Evolutionary conservation across 2,113 vertebrate species (phyloP), one percentile per base, ranked within the genome.

Genomic region (Tachuris rubrigastra): DNA sequence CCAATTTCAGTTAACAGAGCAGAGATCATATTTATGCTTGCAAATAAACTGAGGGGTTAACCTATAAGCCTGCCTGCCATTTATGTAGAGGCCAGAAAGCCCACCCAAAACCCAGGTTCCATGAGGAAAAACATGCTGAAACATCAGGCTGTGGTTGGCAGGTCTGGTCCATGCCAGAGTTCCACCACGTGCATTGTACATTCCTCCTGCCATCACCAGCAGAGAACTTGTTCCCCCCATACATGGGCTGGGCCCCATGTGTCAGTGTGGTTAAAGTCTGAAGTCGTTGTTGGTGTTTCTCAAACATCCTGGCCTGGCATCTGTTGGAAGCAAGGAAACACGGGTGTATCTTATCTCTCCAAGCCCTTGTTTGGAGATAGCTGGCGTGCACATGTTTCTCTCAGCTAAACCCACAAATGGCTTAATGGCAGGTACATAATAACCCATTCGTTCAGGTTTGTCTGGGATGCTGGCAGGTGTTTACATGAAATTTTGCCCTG

Each of bases 381-480:
- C 75, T 55, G 77, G 52, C 2, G 5, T 10, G 31, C 77, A 93
- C 88, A 49, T 55, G 84, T 74, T 87, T 58, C 93, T 87, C 85
- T 95, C 97, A 97, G 97, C 94, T 95, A 93, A 98, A 68, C n/a
- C 63, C 85, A 94, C 95, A 73, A 86, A 97, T 73, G 46, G 93
- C 93, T 97, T 97, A 96, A 96, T 81, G 95, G 96, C 94, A 82
- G 93, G 94, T 96, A 97, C 96, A 96, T 96, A 97, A 97, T 44
- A 97, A 78, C 72, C 95, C 19, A 71, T 97, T 97, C 97, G 95
- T 9, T 63, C 44, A 77, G 94, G 91, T 94, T 96, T 97, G 87
- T 82, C 74, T 90, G 90, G 83, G 95, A 96, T 92, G 82, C 89
- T 96, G 97, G 97, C 98, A 98, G 98, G 96, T 98, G 98, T 97